A percentile compares a stretch with the other conserved stretches of the same genome.
Evolutionary conservation across 2,797 vertebrate species (phyloP).

Genomic region (Amblyraja radiata): DNA sequence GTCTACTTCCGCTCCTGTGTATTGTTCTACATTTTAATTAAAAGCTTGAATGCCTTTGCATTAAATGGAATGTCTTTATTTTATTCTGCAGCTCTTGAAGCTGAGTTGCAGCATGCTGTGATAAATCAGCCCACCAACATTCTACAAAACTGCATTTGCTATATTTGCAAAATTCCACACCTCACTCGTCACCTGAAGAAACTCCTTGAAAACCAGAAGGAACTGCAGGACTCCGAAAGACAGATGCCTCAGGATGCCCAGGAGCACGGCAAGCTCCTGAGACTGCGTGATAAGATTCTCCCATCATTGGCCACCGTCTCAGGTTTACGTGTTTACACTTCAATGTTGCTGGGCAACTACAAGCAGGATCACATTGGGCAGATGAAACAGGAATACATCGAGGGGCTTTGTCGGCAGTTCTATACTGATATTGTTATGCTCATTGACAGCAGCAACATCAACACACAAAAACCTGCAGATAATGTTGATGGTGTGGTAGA

Average conservation of each 20-base stretch:
- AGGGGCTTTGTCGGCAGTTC: constrained; percentile 61
- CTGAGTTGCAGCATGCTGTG: constrained; percentile 60
- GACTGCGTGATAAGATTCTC: constrained; percentile 59
- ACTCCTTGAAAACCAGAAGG: constrained; percentile 1
- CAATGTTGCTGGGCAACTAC: constrained; percentile 50
- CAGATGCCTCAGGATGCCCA: neutral
- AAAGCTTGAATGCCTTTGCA: neutral
- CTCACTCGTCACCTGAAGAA: constrained; percentile 41
- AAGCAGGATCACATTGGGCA: constrained; percentile 54
- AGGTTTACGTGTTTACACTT: constrained; percentile 57
- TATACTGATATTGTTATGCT: constrained; percentile 54
- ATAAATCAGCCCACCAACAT: constrained; percentile 44
- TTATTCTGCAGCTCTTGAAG: constrained; percentile 55
- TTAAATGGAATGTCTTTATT: neutral
- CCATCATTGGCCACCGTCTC: constrained; percentile 51
- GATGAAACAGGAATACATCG: constrained; percentile 51
- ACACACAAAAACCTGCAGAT: neutral
- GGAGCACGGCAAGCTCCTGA: constrained; percentile 47
- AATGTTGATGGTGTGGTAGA: constrained; percentile 40
- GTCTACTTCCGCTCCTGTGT: no score
- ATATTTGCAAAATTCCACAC: constrained; percentile 58
- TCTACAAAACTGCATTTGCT: constrained; percentile 58
- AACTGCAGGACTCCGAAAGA: neutral
- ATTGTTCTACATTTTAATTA: neutral
- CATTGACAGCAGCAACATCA: constrained; percentile 43